These are phyloP conservation scores for Ptilonorhynchus violaceus DNA, from an alignment of 2,113 vertebrate genomes.

Conservation along the genomic window DNA sequence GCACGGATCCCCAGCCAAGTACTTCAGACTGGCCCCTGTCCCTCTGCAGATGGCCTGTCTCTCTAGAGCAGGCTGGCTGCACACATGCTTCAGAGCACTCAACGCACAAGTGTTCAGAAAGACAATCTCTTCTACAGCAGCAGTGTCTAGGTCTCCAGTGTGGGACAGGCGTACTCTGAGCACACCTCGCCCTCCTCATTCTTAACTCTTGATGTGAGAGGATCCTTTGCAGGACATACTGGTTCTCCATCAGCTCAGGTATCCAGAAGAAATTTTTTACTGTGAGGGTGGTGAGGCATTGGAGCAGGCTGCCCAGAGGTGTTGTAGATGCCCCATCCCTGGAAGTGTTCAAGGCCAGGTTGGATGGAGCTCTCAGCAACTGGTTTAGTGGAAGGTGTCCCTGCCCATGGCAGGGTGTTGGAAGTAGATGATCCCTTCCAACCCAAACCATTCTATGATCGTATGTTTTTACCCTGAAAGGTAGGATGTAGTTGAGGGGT, in stretches of 20 bases:
- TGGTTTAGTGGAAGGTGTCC: not conserved
- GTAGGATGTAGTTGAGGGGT: not conserved
- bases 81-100: fast-evolving
- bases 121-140: not conserved
- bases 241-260: not conserved
- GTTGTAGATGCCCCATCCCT: not conserved
- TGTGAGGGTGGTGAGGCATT: too few relatives aligned
- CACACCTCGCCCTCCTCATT: not conserved
- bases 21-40: not conserved
- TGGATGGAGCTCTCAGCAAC: not conserved
- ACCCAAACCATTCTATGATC: not conserved
- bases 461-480: not conserved
- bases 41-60: not conserved
- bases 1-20: too few relatives aligned
- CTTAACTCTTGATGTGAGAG: not conserved
- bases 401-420: fast-evolving
- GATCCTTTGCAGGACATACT: not conserved
- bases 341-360: not conserved
- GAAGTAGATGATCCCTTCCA: not conserved
- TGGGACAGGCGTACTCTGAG: not conserved
- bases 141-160: not conserved
- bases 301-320: fast-evolving
- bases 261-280: not conserved
- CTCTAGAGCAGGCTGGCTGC: too few relatives aligned
- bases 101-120: not conserved